These are phyloP conservation scores for Nomada hirtipes DNA, from an alignment of 2,888 invertebrate genomes.

Conservation along the genomic window DNA sequence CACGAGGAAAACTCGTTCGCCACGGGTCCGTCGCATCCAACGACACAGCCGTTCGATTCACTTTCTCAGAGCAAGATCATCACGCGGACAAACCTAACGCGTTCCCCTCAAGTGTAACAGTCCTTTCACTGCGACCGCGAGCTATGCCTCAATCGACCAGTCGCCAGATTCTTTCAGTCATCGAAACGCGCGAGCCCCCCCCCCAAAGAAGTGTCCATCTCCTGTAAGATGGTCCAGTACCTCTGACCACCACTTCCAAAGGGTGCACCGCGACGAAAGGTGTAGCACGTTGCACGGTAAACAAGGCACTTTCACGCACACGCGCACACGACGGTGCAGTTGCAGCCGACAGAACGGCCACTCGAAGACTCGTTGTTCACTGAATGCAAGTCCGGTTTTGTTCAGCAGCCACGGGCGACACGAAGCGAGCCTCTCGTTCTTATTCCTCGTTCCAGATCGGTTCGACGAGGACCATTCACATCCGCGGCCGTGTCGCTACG, in stretches of 20 bases:
- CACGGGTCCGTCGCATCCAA: too few relatives aligned
- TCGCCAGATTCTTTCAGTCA: not conserved
- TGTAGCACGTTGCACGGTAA: not conserved
- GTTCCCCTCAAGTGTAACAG: too few relatives aligned
- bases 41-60: too few relatives aligned
- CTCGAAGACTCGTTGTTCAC: constrained; percentile 73
- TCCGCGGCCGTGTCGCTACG: constrained; percentile 13
- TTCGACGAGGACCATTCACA: constrained; percentile 42
- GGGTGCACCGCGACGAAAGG: too few relatives aligned
- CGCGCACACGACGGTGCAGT: not conserved
- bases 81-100: too few relatives aligned
- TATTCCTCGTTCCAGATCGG: constrained; percentile 32
- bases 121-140: not conserved
- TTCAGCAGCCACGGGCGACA: constrained; percentile 36
- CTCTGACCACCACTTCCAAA: too few relatives aligned
- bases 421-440: not conserved
- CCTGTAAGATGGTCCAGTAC: too few relatives aligned
- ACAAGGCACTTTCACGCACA: too few relatives aligned
- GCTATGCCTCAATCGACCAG: not conserved
- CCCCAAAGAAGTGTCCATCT: too few relatives aligned
- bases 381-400: constrained; percentile 70
- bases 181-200: too few relatives aligned
- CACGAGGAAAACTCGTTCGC: not conserved
- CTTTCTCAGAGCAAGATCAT: too few relatives aligned
- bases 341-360: constrained; percentile 49